phyloP scores from a whole-genome alignment of 2,113 vertebrate species.

The Empidonax traillii region DNA sequence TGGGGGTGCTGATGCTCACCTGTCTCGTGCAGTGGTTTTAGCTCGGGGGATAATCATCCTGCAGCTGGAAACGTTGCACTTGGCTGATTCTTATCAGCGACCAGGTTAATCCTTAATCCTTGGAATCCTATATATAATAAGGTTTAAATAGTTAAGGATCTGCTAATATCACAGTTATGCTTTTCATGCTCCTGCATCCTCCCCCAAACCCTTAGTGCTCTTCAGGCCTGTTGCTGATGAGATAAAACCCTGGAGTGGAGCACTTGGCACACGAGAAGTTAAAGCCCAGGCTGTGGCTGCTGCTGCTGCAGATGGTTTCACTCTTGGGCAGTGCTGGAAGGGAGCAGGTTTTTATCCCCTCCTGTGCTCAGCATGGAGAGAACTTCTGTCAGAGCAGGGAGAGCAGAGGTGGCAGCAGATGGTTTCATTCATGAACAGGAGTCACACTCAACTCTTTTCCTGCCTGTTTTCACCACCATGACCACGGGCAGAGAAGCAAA shows the following conservation, averaged over 20 bases:
- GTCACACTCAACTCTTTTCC: background rate
- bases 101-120: background rate
- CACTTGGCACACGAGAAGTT: background rate
- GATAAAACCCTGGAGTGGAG: fast-evolving
- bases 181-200: background rate
- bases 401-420: background rate
- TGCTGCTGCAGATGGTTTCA: slow-evolving; percentile 47
- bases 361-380: background rate
- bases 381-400: background rate
- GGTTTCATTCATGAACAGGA: background rate
- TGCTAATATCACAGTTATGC: fast-evolving
- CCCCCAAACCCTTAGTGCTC: background rate
- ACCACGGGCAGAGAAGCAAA: background rate
- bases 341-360: background rate
- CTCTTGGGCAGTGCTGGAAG: background rate
- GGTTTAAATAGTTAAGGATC: background rate
- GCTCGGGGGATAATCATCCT: fast-evolving
- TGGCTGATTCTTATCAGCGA: background rate
- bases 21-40: fast-evolving
- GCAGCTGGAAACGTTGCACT: background rate
- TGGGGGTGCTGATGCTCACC: background rate
- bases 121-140: background rate
- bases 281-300: background rate
- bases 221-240: fast-evolving
- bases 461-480: background rate